Base-by-base conservation (phyloP, 2,888 invertebrate genomes). In the Thelaira solivaga region DNA sequence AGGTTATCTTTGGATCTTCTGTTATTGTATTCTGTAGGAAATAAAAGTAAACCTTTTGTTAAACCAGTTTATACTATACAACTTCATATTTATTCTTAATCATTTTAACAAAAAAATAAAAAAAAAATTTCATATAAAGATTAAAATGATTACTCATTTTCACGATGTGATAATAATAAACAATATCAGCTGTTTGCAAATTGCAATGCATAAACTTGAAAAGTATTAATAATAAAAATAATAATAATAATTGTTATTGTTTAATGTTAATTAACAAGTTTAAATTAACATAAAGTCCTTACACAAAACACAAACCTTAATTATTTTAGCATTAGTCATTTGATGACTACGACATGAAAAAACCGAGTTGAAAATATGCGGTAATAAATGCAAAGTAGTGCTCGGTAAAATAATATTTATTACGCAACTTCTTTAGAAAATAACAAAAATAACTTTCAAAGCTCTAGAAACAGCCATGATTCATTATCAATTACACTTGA, bases 21-120 rank as follows among this genome's bases (percentile, higher is more conserved):
- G 83, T 92, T 91, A 84, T 92, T 92, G 89, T 93, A 94, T 86
- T 93, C 93, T 93, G 90, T 11, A 90, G 90, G 4, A 74, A 80
- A 20, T 69, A 80, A 76, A 65, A 55, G 53, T 7, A n/a, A 45
- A 49, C 26, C 0, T 18, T 18, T 16, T n/a, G n/a, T n/a, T 1
- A 39, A n/a, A 26, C 3, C 7, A 34, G 4, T 5, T 34, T 53
- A 4, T 6, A 39, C 6, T 34, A n/a, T 11, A 2, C 3, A n/a
- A n/a, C n/a, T n/a, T n/a, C n/a, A n/a, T n/a, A n/a, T 34, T 13
- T 2, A 39, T 36, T 2, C 3, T 13, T 39, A 5, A 39, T 2
- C 16, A n/a, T 39, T 13, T 13, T 13, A 39, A 16, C 6, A 39
- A 13, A 6, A 39, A 39, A 3, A 34, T 39, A n/a, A n/a, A n/a